Evolutionary conservation across 2,113 vertebrate genomes (phyloP), one percentile per base, ranked within the genome.

Genomic region (Petroica traversi): DNA sequence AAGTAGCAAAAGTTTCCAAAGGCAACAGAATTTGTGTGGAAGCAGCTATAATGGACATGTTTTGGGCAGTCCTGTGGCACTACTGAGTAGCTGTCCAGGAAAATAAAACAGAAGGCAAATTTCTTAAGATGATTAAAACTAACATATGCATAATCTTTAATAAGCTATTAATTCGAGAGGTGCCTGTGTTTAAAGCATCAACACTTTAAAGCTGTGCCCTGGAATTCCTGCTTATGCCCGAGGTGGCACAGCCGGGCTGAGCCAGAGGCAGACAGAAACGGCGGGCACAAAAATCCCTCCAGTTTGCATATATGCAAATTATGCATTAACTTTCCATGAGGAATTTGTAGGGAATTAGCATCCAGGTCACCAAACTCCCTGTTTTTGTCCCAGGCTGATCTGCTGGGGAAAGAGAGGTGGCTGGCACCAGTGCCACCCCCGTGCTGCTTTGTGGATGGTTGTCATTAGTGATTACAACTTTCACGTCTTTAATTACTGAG

Each of bases 391-490:
- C 41, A 57, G 80, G 31, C 33, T 83, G 41, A 59, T 85, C 71
- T 67, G 13, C 61, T 93, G 83, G 62, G 52, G 45, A 40, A 69
- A 46, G 23, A 72, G 48, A 66, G 31, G 51, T 85, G 40, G 25
- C 29, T 91, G 3, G 2, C 1, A 3, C 11, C 24, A 8, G 29
- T 34, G 49, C 87, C 71, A 66, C 36, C 40, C 77, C 45, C 25
- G 16, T 1, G 15, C 28, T 3, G 29, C 86, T 78, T 76, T 78
- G 77, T 40, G 74, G 82, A 85, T 64, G 48, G n/a, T 40, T 91
- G 88, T 96, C 88, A 24, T 92, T 66, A 88, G 58, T 72, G 62
- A 85, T 95, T 94, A 93, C 52, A 83, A 54, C 82, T 93, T 85
- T 33, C 64, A 40, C 72, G 31, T 93, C 90, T 86, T 88, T 94